A percentile compares a stretch with the other conserved stretches of the same genome.
phyloP scores from a whole-genome alignment of 2,113 vertebrate genomes.

The Myanophis thanlyinensis region DNA sequence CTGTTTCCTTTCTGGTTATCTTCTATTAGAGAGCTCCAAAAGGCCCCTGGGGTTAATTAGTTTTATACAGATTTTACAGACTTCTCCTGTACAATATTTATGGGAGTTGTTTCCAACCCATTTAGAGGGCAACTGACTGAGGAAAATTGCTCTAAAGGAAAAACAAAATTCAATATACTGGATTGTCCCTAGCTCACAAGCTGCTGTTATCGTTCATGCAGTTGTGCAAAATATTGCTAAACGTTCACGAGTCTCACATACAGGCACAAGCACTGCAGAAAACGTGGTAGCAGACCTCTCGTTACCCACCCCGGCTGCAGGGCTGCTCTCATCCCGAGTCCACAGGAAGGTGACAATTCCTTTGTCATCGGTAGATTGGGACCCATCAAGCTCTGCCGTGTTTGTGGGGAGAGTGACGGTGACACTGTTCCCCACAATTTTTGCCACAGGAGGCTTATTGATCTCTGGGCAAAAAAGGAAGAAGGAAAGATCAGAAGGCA shows the following conservation, averaged over 20 bases:
- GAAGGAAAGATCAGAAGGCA: conserved; percentile 9
- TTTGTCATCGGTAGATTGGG: conserved; percentile 90
- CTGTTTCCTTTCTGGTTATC: not conserved
- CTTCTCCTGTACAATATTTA: not conserved
- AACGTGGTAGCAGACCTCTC: not conserved
- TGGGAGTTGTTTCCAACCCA: not conserved
- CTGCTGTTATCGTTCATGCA: not conserved
- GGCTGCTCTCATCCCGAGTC: conserved; percentile 88
- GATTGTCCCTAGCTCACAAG: not conserved
- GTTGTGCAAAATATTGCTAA: not conserved
- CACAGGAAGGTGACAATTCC: conserved; percentile 87
- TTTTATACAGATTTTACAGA: not conserved
- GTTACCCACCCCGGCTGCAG: conserved; percentile 89
- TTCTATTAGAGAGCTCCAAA: not conserved
- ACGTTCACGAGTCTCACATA: not conserved
- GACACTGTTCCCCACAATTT: conserved; percentile 76
- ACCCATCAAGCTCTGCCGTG: conserved; percentile 87
- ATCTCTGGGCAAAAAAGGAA: conserved; percentile 75
- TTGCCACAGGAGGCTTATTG: conserved; percentile 86
- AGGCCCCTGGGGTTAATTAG: not conserved
- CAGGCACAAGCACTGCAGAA: not conserved
- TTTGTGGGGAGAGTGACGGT: conserved; percentile 81
- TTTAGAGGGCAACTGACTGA: not conserved
- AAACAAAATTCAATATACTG: not conserved
- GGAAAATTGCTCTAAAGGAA: not conserved